Evolutionary conservation across 2,888 invertebrate genomes (phyloP).

Genomic region (Drosophila quasianomalipes): DNA sequence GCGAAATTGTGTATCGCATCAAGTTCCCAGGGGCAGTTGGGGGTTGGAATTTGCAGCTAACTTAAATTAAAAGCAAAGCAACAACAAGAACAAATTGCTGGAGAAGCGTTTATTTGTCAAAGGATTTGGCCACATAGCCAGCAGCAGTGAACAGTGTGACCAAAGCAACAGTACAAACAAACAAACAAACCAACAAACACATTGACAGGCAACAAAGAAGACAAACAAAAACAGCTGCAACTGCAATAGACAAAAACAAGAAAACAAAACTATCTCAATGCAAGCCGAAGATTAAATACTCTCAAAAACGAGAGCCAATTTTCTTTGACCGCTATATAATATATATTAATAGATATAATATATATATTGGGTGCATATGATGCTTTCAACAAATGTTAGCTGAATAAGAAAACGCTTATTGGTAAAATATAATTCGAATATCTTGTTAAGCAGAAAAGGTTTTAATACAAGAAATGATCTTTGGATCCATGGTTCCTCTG

Average conservation of each 20-base stretch:
- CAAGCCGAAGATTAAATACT: neutral
- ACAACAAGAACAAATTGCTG: constrained; percentile 59
- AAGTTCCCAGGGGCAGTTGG: constrained; percentile 28
- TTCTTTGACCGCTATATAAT: neutral
- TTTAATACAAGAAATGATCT: neutral
- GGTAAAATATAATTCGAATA: neutral
- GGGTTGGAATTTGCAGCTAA: constrained; percentile 25
- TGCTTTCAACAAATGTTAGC: neutral
- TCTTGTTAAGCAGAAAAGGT: neutral
- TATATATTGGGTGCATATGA: neutral
- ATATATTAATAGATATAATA: neutral
- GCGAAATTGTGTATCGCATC: constrained; percentile 12
- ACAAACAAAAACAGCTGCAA: constrained; percentile 33
- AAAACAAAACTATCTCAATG: constrained; percentile 1
- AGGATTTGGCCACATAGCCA: constrained; percentile 64
- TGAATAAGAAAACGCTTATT: neutral
- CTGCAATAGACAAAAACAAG: constrained; percentile 2
- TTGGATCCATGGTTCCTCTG: too few species aligned
- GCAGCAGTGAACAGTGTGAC: constrained; percentile 35
- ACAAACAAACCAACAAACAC: constrained; percentile 44
- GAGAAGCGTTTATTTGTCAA: constrained; percentile 72
- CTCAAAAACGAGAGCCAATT: neutral
- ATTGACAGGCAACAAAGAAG: constrained; percentile 58
- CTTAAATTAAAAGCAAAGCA: constrained; percentile 76
- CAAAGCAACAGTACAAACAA: constrained; percentile 70